Conservation (phyloP, 2,113 vertebrate species). For the Xiphorhynchus elegans region DNA sequence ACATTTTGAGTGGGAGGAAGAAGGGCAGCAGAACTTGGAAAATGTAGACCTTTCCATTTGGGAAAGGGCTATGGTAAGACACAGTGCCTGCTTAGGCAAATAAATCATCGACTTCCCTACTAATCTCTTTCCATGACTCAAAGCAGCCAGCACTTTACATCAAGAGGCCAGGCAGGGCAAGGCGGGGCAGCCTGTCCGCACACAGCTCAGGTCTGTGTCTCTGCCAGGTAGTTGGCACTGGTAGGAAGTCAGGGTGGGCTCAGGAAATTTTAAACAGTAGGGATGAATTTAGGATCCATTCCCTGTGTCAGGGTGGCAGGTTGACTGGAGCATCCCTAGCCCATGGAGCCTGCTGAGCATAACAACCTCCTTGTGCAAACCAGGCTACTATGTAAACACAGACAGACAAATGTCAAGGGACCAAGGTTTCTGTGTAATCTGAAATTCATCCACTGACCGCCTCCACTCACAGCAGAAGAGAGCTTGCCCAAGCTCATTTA, state of each 20-base stretch:
- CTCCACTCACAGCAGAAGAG: neutral
- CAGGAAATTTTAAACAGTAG: neutral
- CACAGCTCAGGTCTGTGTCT: neutral
- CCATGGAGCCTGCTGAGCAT: neutral
- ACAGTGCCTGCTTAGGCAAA: constrained; percentile 22
- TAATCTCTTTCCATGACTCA: constrained; percentile 55
- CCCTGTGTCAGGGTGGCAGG: neutral
- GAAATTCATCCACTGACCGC: neutral
- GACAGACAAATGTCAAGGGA: neutral
- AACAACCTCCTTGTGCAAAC: neutral
- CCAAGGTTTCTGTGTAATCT: neutral
- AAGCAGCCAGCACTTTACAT: neutral
- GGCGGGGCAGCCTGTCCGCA: neutral
- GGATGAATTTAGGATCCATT: neutral
- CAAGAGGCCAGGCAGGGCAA: neutral
- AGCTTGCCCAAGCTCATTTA: neutral
- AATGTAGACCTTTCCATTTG: neutral
- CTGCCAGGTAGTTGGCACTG: neutral
- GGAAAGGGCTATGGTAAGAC: neutral
- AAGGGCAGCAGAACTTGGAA: neutral
- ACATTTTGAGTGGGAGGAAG: neutral
- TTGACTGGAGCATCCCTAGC: neutral
- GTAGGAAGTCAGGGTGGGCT: neutral
- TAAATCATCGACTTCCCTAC: constrained; percentile 24
- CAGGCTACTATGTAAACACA: neutral